Evolutionary conservation across 2,888 invertebrate genomes (phyloP).

Genomic region (Plebejus anna): DNA sequence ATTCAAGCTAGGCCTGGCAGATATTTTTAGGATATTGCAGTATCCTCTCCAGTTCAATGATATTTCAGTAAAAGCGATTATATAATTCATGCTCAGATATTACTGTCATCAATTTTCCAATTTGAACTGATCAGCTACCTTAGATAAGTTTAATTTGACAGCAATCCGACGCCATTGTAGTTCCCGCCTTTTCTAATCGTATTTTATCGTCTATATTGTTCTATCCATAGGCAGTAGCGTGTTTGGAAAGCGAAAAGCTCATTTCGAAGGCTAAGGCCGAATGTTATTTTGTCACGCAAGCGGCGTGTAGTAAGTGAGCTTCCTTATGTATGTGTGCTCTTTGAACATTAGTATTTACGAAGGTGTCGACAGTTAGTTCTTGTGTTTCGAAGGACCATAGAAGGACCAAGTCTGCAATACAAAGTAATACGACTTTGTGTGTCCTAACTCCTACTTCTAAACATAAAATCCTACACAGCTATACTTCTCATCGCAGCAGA

Average conservation of each 20-base stretch:
- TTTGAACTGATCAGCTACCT: conserved; percentile 2
- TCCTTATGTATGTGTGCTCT: neutral
- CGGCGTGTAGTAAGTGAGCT: neutral
- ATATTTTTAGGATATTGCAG: no score
- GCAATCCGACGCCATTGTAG: neutral
- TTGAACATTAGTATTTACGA: neutral
- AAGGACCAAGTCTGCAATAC: neutral
- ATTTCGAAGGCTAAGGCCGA: conserved; percentile 32
- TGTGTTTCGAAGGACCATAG: neutral
- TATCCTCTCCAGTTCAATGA: no score
- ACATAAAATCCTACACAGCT: neutral
- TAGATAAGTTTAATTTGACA: conserved; percentile 21
- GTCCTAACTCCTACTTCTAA: no score
- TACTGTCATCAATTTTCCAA: neutral
- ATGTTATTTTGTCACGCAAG: conserved; percentile 27
- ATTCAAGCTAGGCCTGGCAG: no score
- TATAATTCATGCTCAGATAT: neutral
- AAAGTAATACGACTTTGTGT: no score
- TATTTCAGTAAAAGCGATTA: neutral
- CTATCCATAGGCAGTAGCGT: conserved; percentile 18
- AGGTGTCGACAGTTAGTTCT: neutral
- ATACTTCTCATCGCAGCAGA: neutral
- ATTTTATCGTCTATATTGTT: conserved; percentile 6
- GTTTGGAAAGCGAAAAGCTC: conserved; percentile 27
- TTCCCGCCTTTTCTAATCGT: conserved; percentile 26